These are phyloP conservation scores for Anseranas semipalmata DNA, from an alignment of 2,113 vertebrate genomes.

Conservation along the genomic window DNA sequence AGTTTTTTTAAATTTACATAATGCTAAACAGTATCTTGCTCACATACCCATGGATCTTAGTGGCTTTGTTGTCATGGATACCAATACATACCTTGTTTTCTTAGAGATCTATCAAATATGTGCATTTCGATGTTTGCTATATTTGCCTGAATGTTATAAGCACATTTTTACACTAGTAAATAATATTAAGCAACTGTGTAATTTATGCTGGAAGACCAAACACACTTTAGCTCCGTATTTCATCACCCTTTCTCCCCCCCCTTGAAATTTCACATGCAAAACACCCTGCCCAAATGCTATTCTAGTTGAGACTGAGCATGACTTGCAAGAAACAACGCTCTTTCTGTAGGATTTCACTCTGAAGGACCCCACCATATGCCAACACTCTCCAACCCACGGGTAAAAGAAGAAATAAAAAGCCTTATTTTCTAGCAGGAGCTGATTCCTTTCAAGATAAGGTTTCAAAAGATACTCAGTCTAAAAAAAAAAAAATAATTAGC, in stretches of 20 bases:
- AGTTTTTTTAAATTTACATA: constrained; percentile 18
- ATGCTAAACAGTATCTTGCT: constrained; percentile 57
- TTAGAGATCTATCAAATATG: constrained; percentile 48
- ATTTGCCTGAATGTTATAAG: constrained; percentile 28
- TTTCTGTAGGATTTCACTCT: background rate
- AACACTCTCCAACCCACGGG: background rate
- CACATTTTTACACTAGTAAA: constrained; percentile 63
- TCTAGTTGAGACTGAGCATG: background rate
- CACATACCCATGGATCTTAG: background rate
- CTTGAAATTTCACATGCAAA: constrained; percentile 10
- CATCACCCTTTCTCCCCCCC: constrained; percentile 14
- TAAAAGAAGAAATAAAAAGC: background rate
- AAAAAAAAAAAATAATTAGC: background rate
- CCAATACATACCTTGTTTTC: constrained; percentile 68
- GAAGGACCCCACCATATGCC: accelerated
- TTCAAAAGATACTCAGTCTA: background rate
- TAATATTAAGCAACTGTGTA: constrained; percentile 68
- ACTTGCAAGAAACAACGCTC: background rate
- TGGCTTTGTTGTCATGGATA: constrained; percentile 79
- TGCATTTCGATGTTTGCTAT: constrained; percentile 50
- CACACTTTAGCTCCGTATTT: constrained; percentile 44
- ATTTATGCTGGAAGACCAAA: constrained; percentile 57
- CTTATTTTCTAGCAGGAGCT: background rate
- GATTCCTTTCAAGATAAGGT: background rate
- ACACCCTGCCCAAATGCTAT: background rate